Evolutionary conservation across 2,888 invertebrate species (phyloP).

Genomic region (Drosophila seclusa): DNA sequence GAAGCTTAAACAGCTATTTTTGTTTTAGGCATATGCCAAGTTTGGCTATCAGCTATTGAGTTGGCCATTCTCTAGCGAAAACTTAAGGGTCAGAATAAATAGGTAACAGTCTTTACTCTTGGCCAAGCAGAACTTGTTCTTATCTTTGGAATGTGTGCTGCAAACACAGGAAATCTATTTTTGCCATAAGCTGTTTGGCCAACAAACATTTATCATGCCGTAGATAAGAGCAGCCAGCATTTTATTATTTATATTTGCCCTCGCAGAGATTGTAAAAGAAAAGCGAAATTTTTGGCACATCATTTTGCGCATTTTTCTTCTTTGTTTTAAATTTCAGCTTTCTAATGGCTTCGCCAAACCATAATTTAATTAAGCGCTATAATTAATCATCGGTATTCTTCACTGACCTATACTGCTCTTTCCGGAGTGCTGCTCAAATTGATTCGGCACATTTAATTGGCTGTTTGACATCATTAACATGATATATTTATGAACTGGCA

Average conservation of each 20-base stretch:
- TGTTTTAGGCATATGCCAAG: conserved; percentile 6
- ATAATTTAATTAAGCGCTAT: conserved; percentile 35
- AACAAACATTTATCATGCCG: neutral
- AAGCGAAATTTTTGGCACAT: neutral
- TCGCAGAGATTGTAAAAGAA: neutral
- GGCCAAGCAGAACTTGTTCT: neutral
- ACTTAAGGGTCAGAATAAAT: neutral
- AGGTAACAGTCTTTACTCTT: neutral
- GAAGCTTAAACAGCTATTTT: conserved; percentile 7
- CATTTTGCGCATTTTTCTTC: neutral
- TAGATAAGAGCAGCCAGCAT: neutral
- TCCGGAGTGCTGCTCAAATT: conserved; percentile 5
- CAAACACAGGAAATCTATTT: neutral
- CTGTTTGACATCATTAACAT: conserved; percentile 35
- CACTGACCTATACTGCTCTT: conserved; percentile 25
- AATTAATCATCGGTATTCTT: conserved; percentile 37
- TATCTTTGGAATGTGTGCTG: neutral
- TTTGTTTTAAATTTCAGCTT: conserved; percentile 11
- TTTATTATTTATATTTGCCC: conserved; percentile 1
- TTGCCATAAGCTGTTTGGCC: neutral
- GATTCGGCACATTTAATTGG: conserved; percentile 31
- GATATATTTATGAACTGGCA: conserved; percentile 31
- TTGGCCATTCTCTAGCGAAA: neutral
- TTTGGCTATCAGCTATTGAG: neutral
- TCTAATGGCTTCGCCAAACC: conserved; percentile 10